Conservation (phyloP, 2,888 invertebrate species). For the Cremastinae sp. region DNA sequence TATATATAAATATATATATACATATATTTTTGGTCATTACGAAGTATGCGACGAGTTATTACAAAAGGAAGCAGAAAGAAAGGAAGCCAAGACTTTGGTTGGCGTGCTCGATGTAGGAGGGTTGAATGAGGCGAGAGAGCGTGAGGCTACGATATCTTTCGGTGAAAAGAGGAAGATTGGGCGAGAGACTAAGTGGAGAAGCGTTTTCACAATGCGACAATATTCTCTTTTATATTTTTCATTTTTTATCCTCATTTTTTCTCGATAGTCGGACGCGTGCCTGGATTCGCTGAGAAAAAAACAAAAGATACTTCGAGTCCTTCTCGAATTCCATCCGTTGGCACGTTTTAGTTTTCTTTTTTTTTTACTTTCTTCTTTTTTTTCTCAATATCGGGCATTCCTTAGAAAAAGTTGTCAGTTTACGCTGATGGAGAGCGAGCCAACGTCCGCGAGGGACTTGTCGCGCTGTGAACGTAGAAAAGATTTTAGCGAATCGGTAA, state of each 20-base stretch:
- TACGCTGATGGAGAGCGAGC: constrained; percentile 27
- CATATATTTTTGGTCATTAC: constrained; percentile 81
- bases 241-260: constrained; percentile 67
- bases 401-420: constrained; percentile 39
- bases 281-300: constrained; percentile 53
- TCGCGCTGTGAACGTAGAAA: constrained; percentile 61
- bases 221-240: constrained; percentile 76
- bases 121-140: constrained; percentile 31
- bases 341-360: constrained; percentile 20
- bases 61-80: constrained; percentile 52
- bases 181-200: constrained; percentile 57
- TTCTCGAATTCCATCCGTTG: constrained; percentile 57
- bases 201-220: constrained; percentile 79
- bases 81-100: constrained; percentile 77
- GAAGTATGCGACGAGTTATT: constrained; percentile 66
- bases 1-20: constrained; percentile 76
- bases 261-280: constrained; percentile 43
- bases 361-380: constrained; percentile 12
- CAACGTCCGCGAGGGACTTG: constrained; percentile 56
- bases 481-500: constrained; percentile 49
- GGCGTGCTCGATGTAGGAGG: constrained; percentile 70
- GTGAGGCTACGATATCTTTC: constrained; percentile 27
- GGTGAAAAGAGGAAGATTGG: constrained; percentile 35
- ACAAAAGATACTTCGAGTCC: constrained; percentile 42
- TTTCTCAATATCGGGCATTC: constrained; percentile 41